phyloP scores from a whole-genome alignment of 2,797 vertebrate genomes.

The Fringilla coelebs region DNA sequence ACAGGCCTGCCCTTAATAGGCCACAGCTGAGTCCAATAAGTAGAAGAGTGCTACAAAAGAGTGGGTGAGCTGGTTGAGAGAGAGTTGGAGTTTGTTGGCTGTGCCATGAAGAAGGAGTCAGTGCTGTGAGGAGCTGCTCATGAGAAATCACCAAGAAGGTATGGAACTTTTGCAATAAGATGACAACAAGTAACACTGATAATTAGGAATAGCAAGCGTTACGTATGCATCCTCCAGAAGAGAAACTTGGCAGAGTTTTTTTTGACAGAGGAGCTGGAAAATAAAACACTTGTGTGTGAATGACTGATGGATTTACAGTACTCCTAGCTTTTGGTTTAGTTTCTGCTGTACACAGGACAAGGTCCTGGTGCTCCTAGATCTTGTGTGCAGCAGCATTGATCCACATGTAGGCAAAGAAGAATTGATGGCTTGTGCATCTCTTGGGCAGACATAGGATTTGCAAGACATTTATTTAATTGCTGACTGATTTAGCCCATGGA shows the following conservation, averaged over 20 bases:
- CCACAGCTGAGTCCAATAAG: no score
- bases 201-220: background rate
- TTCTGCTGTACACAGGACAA: background rate
- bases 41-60: no score
- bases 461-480: background rate
- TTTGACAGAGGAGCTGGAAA: background rate
- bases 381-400: background rate
- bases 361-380: background rate
- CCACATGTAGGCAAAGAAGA: background rate
- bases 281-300: background rate
- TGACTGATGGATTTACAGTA: background rate
- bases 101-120: no score
- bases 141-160: no score
- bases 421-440: background rate
- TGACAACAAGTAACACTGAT: background rate
- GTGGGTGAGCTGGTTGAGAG: no score
- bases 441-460: background rate
- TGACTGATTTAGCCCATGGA: background rate
- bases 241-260: background rate
- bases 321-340: background rate
- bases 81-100: no score
- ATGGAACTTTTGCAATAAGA: no score
- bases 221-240: background rate
- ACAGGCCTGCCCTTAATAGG: no score
- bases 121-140: no score